Conservation (phyloP, 2,113 vertebrate genomes). For the Uropsilus gracilis region DNA sequence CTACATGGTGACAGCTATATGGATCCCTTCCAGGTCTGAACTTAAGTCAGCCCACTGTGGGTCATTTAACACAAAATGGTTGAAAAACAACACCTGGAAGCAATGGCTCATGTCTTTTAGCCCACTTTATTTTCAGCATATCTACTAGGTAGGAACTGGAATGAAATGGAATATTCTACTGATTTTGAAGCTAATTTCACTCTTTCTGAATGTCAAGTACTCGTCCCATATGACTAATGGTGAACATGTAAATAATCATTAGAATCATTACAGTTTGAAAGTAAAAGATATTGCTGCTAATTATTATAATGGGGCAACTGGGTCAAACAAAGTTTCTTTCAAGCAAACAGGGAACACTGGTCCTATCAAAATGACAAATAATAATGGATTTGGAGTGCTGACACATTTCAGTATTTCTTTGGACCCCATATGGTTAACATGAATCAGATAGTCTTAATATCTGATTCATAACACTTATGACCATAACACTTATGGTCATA, state of each 20-base stretch:
- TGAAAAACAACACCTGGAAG: slow-evolving; percentile 46
- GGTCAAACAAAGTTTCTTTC: background rate
- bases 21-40: background rate
- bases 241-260: background rate
- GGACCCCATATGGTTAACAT: background rate
- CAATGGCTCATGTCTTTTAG: background rate
- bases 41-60: background rate
- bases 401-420: background rate
- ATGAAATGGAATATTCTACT: background rate
- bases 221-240: background rate
- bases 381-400: background rate
- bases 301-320: background rate
- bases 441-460: background rate
- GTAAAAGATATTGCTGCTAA: background rate
- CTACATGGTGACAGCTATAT: background rate
- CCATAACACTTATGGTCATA: too few relatives aligned
- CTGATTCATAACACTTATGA: background rate
- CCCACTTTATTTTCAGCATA: slow-evolving; percentile 45
- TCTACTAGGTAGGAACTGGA: background rate
- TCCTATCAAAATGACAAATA: background rate
- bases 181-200: slow-evolving; percentile 13
- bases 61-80: background rate
- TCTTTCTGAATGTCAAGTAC: background rate
- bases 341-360: background rate
- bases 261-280: background rate